phyloP scores from a whole-genome alignment of 1,140 invertebrate genomes.

The Liolophura sinensis region DNA sequence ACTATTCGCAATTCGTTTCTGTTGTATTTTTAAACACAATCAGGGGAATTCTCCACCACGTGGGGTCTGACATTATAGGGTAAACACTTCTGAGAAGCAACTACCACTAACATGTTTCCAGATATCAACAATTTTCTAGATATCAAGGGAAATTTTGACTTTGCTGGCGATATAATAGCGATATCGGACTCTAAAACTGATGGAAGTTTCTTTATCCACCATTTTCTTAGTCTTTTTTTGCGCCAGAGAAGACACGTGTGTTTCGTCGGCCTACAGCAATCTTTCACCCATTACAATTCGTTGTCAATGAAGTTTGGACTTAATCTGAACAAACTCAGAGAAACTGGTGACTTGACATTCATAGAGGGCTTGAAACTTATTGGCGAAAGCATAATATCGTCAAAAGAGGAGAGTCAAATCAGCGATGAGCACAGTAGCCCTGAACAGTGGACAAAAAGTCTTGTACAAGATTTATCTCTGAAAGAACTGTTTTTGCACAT shows the following conservation, averaged over 20 bases:
- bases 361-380: conserved; percentile 35
- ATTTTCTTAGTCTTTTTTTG: conserved; percentile 24
- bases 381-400: conserved; percentile 12
- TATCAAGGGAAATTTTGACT: conserved; percentile 2
- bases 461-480: neutral
- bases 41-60: no score
- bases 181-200: conserved; percentile 23
- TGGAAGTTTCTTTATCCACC: conserved; percentile 32
- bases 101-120: conserved; percentile 14
- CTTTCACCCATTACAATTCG: conserved; percentile 36
- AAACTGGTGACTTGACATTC: conserved; percentile 26
- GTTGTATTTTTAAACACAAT: no score
- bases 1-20: no score
- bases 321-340: conserved; percentile 24
- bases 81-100: neutral
- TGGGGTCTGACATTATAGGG: no score
- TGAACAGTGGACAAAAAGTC: neutral
- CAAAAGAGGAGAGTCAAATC: neutral
- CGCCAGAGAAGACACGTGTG: conserved; percentile 23
- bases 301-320: conserved; percentile 37
- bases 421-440: conserved; percentile 4
- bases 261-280: conserved; percentile 28
- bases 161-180: conserved; percentile 10
- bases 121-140: conserved; percentile 28
- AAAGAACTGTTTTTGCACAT: conserved; percentile 10